Base-by-base conservation (phyloP, 2,797 vertebrate genomes). In the Pelodytes ibericus region DNA sequence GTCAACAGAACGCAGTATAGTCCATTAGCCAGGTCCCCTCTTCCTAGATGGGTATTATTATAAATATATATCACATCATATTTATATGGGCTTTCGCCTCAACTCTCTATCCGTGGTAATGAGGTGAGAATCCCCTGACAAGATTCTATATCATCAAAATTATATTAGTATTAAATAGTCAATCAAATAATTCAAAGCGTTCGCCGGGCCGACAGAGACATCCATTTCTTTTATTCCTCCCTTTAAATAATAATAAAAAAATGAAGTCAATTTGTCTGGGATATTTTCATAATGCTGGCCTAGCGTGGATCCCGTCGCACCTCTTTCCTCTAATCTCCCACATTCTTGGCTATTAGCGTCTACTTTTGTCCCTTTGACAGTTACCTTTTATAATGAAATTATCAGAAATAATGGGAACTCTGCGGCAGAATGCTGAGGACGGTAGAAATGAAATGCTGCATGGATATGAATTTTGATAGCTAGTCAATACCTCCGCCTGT, bases 381-480 rank as follows among this genome's bases (percentile, higher is more conserved):
- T 91, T 89, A 88, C 88, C 89, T 91, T 92, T 91, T 79, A 87
- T 89, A 86, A 89, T 80, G 88, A 85, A 91, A 89, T 81, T 90
- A 90, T 88, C 87, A 90, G 90, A 89, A 84, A 82, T 89, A 90
- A 90, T 86, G 85, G 89, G 91, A 88, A 80, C 83, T 77, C 87
- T 90, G 75, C 81, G 88, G 33, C 31, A 64, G 90, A 91, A 87
- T 93, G 92, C 94, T 93, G 93, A 96, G 94, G 92, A n/a, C 92
- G 91, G 91, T 90, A 89, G 92, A 93, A 93, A 94, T 93, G 91
- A 91, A 89, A 91, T 85, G 80, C 87, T 84, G 86, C 82, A 20
- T 62, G 82, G 84, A 86, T 89, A 89, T 86, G 88, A 93, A 92
- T 93, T 94, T 94, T 96, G 94, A 96, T 95, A 93, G 93, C 89